Base-by-base conservation (phyloP, 2,888 invertebrate species). In the Gnatocerus cornutus region DNA sequence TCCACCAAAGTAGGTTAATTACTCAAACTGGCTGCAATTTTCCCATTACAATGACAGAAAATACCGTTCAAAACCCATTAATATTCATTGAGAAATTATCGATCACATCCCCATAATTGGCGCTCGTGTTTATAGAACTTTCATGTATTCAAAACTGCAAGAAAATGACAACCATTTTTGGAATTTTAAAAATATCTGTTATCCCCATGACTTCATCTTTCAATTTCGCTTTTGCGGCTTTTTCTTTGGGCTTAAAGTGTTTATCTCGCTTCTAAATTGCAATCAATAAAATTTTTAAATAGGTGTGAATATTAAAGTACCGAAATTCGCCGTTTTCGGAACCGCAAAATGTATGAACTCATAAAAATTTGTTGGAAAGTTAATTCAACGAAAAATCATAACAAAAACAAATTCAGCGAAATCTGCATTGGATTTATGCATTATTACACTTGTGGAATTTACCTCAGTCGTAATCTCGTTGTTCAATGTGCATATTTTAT, bases 401-500 rank as follows among this genome's bases (percentile, higher is more conserved):
- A 13, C n/a, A 41, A 37, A 21, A 21, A 33, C n/a, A 7, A 33
- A 33, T 33, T 0, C 30, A 27, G 10, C 33, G 37, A 13, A 14
- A 30, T 50, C 12, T 29, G 29, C 50, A 48, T 48, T 10, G 9
- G 10, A 5, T 58, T 58, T 58, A 43, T 46, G 33, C 61, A 61
- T 33, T 10, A 2, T 5, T 52, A 66, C 33, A 45, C 46, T 46
- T 58, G 29, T 6, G 27, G 39, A 12, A 39, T 50, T 66, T 46
- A 43, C 30, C 21, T 64, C 53, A 64, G 16, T 43, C 46, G 53
- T 58, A 58, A 68, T 58, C 53, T 37, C 61, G 16, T 41, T 66
- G 45, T 67, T 50, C 16, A 63, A 43, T 63, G 69, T 69, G 69
- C 45, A 69, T 27, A 58, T 64, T 59, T 69, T 69, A 69, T 45